Evolutionary conservation across 2,113 vertebrate species (phyloP).

Genomic region (Leptobrachium ailaonicum): DNA sequence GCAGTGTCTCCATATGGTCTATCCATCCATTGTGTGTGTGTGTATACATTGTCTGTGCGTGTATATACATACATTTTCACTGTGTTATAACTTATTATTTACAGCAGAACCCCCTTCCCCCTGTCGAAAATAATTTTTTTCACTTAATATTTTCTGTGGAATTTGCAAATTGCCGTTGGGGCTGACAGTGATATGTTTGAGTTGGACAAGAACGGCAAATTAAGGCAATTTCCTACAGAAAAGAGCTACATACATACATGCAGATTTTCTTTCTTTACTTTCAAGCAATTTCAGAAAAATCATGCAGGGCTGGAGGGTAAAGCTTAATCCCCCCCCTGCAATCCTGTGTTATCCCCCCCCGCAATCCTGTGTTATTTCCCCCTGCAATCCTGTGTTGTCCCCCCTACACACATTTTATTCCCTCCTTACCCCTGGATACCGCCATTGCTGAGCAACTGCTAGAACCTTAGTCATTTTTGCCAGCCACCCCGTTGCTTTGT

Average conservation of each 20-base stretch:
- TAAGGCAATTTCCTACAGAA: constrained; percentile 24
- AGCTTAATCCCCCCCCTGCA: not conserved
- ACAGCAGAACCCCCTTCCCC: too few species aligned
- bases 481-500: too few species aligned
- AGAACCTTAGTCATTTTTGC: too few species aligned
- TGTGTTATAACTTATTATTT: too few species aligned
- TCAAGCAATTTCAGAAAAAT: not conserved
- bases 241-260: constrained; percentile 4
- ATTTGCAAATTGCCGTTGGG: constrained; percentile 30
- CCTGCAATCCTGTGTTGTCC: too few species aligned
- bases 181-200: constrained; percentile 31
- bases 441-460: too few species aligned
- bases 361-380: not conserved
- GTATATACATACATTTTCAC: too few species aligned
- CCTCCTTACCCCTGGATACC: constrained; percentile 14
- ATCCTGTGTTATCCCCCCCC: not conserved
- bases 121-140: constrained; percentile 26
- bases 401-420: not conserved
- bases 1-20: too few species aligned
- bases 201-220: constrained; percentile 30
- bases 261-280: not conserved
- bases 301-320: constrained; percentile 1
- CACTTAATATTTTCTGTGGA: constrained; percentile 24
- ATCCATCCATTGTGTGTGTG: too few species aligned
- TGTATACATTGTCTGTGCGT: too few species aligned